These are phyloP conservation scores for Drosophila chauvacae DNA, from an alignment of 1,140 invertebrate genomes.

Conservation along the genomic window DNA sequence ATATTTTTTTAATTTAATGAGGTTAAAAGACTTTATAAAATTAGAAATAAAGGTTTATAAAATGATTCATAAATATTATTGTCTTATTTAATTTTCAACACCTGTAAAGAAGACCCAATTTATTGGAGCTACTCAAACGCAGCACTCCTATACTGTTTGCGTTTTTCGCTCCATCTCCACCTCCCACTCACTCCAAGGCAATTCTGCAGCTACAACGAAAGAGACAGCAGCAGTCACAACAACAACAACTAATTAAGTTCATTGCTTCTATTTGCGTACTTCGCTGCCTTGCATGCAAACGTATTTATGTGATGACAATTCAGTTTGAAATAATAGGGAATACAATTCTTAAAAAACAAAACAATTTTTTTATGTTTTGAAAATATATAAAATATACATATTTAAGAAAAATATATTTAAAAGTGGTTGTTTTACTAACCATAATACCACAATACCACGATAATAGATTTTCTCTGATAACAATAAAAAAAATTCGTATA, in stretches of 20 bases:
- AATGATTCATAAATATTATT: not conserved
- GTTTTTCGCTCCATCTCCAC: not conserved
- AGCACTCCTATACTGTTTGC: not conserved
- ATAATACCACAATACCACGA: too few relatives aligned
- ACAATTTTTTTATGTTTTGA: too few relatives aligned
- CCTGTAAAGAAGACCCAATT: conserved; percentile 10
- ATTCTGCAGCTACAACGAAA: conserved; percentile 26
- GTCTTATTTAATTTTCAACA: not conserved
- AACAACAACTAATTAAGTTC: conserved; percentile 83
- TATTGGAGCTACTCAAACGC: conserved; percentile 11
- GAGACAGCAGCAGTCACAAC: conserved; percentile 23
- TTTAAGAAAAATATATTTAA: too few relatives aligned
- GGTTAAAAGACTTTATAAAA: too few relatives aligned
- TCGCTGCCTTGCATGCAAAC: conserved; percentile 56
- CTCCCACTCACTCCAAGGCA: conserved; percentile 1
- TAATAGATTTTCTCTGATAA: too few relatives aligned
- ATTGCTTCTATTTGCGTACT: conserved; percentile 80
- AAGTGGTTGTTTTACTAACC: too few relatives aligned
- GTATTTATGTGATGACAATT: conserved; percentile 19
- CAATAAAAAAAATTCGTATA: too few relatives aligned
- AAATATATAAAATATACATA: too few relatives aligned
- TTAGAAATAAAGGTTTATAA: too few relatives aligned
- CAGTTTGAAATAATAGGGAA: not conserved
- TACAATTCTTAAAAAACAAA: too few relatives aligned
- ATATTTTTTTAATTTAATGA: too few relatives aligned